phyloP scores from a whole-genome alignment of 2,113 vertebrate species.

The Chaetodon auriga region DNA sequence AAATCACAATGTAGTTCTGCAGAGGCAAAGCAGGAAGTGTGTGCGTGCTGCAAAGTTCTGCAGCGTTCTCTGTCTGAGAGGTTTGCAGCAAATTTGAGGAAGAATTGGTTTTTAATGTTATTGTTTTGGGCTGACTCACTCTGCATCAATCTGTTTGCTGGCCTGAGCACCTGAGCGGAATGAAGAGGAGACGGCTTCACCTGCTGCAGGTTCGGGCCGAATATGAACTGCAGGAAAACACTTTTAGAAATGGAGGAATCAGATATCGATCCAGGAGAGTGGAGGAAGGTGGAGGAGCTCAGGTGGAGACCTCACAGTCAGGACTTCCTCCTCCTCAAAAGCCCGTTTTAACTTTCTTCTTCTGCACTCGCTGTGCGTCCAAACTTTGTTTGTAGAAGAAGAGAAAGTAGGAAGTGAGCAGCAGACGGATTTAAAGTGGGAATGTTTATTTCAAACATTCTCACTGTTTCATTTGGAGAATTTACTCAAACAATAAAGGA shows the following conservation, averaged over 20 bases:
- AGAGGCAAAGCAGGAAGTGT: slow-evolving; percentile 43
- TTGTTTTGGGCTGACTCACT: slow-evolving; percentile 29
- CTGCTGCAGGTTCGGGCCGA: not conserved
- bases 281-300: slow-evolving; percentile 37
- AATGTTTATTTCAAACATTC: not conserved
- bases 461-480: not conserved
- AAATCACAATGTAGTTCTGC: slow-evolving; percentile 25
- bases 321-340: slow-evolving; percentile 53
- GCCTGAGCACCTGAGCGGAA: slow-evolving; percentile 17
- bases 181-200: not conserved
- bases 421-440: not conserved
- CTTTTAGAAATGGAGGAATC: slow-evolving; percentile 16
- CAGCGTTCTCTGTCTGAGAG: not conserved
- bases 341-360: slow-evolving; percentile 41
- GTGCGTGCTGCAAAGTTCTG: slow-evolving; percentile 41
- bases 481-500: not conserved
- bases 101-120: slow-evolving; percentile 41
- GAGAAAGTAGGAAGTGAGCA: not conserved
- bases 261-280: slow-evolving; percentile 16
- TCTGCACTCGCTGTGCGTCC: not conserved
- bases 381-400: slow-evolving; percentile 1
- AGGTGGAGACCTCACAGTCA: slow-evolving; percentile 35
- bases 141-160: slow-evolving; percentile 21
- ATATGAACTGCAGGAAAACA: slow-evolving; percentile 22
- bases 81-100: slow-evolving; percentile 9